Conservation (phyloP, 2,888 invertebrate genomes). For the Steinernema carpocapsae region DNA sequence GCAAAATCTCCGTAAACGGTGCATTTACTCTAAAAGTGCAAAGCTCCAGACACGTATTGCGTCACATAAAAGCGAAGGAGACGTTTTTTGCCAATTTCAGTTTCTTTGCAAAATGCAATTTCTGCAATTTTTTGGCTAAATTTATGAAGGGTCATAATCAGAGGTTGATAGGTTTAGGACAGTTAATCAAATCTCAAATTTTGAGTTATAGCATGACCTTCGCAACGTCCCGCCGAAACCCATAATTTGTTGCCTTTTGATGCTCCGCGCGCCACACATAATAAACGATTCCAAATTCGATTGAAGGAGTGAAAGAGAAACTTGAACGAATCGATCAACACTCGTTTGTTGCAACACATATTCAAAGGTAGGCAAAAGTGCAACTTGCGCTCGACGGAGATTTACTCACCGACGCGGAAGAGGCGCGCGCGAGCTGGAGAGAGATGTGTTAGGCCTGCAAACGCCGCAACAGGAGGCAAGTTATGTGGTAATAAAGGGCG, state of each 20-base stretch:
- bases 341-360: conserved; percentile 8
- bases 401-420: too few species aligned
- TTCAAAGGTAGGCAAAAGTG: not conserved
- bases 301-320: not conserved
- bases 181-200: not conserved
- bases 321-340: not conserved
- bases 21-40: not conserved
- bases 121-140: too few species aligned
- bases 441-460: not conserved
- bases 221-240: not conserved
- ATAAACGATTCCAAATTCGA: too few species aligned
- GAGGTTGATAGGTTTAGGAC: too few species aligned
- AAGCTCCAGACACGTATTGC: not conserved
- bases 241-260: conserved; percentile 7
- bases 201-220: not conserved
- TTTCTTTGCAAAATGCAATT: not conserved
- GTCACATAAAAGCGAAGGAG: not conserved
- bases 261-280: not conserved
- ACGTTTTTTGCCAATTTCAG: not conserved
- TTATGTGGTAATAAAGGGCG: conserved; percentile 8
- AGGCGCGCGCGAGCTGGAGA: not conserved
- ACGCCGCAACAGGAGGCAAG: conserved; percentile 30
- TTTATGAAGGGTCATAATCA: too few species aligned
- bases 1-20: not conserved
- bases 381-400: too few species aligned